phyloP scores from a whole-genome alignment of 2,797 vertebrate species.

The Microhierax caerulescens region DNA sequence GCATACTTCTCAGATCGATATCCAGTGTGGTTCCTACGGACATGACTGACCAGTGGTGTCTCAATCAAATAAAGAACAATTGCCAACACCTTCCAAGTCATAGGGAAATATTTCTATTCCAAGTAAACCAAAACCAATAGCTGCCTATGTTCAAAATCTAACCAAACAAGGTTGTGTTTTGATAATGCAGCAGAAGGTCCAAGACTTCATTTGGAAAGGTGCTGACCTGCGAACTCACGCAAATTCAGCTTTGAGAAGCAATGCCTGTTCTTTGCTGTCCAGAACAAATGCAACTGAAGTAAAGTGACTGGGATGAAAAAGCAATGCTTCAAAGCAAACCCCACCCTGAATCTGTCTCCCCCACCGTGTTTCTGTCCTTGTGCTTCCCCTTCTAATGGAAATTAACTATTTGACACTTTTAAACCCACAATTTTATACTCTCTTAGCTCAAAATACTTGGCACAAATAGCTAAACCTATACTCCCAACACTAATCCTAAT shows the following conservation, averaged over 20 bases:
- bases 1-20: not conserved
- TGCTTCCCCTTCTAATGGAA: not conserved
- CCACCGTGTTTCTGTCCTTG: accelerated
- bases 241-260: not conserved
- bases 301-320: not conserved
- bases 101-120: not conserved
- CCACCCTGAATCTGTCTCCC: not conserved
- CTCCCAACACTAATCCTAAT: not conserved
- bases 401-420: not conserved
- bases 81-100: not conserved
- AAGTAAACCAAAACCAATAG: not conserved
- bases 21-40: not conserved
- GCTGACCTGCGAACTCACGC: not conserved
- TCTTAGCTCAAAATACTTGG: not conserved
- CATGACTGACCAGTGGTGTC: not conserved
- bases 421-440: not conserved
- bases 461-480: not conserved
- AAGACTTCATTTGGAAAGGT: not conserved
- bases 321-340: not conserved
- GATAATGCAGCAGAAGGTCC: not conserved
- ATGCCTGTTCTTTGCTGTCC: not conserved
- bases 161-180: not conserved
- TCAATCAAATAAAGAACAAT: not conserved
- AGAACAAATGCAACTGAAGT: not conserved
- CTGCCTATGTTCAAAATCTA: not conserved